phyloP scores from a whole-genome alignment of 2,797 vertebrate species.

The Phoeniculus purpureus region DNA sequence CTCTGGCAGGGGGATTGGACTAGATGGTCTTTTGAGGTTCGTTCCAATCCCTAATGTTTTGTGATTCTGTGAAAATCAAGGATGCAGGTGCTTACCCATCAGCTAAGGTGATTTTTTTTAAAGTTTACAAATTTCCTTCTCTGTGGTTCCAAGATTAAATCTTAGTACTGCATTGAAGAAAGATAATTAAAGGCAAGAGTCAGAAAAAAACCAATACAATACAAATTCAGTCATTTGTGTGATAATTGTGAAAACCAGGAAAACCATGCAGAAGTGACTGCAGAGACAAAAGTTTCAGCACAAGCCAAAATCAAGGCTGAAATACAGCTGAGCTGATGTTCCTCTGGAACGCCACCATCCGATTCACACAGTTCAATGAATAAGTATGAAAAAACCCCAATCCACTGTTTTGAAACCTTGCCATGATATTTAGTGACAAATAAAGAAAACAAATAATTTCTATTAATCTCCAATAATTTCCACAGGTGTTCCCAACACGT shows the following conservation, averaged over 20 bases:
- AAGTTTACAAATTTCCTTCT: neutral
- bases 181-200: neutral
- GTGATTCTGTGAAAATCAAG: neutral
- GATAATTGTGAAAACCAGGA: neutral
- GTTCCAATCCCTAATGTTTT: too few species aligned
- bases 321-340: neutral
- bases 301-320: neutral
- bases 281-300: neutral
- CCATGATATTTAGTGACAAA: neutral
- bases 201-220: neutral
- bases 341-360: neutral
- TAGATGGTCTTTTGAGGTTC: too few species aligned
- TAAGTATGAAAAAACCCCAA: neutral
- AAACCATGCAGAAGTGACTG: neutral
- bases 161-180: neutral
- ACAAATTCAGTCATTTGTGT: neutral
- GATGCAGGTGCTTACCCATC: neutral
- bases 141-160: neutral
- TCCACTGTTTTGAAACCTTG: neutral
- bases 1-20: too few species aligned
- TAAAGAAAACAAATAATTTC: neutral
- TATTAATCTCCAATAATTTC: neutral
- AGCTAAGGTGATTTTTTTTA: neutral
- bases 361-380: neutral
- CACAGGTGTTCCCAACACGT: neutral